Percentiles rank a stretch among this genome's conserved stretches.
phyloP scores from a whole-genome alignment of 2,888 invertebrate species.

The Lepetodrilus schrolli region DNA sequence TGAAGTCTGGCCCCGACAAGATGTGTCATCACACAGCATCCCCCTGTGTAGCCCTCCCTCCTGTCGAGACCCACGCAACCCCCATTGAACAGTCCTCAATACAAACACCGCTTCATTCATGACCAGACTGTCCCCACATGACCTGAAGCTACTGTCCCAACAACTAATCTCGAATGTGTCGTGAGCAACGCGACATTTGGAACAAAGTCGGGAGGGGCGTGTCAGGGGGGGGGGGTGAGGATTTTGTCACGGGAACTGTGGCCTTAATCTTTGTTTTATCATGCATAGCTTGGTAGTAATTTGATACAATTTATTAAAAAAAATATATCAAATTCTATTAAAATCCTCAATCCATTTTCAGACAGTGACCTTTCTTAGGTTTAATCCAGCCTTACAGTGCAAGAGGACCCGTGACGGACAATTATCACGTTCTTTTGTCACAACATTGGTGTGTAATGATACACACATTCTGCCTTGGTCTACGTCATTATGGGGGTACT shows the following conservation, averaged over 20 bases:
- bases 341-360: background rate
- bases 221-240: no score
- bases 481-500: background rate
- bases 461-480: background rate
- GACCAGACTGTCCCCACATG: background rate
- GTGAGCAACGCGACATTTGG: background rate
- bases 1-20: no score
- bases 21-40: no score
- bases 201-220: background rate
- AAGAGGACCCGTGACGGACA: background rate
- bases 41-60: background rate
- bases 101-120: background rate
- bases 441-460: no score
- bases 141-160: constrained; percentile 16
- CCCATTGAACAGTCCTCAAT: background rate
- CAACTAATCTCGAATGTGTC: background rate
- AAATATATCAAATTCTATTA: constrained; percentile 13
- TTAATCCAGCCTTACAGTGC: background rate
- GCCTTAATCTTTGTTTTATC: constrained; percentile 25
- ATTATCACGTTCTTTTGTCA: no score
- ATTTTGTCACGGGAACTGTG: background rate
- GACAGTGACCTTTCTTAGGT: background rate
- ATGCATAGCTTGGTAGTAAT: constrained; percentile 16
- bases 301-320: no score
- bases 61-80: background rate